phyloP scores from a whole-genome alignment of 2,113 vertebrate species.

The Salvelinus sp. region DNA sequence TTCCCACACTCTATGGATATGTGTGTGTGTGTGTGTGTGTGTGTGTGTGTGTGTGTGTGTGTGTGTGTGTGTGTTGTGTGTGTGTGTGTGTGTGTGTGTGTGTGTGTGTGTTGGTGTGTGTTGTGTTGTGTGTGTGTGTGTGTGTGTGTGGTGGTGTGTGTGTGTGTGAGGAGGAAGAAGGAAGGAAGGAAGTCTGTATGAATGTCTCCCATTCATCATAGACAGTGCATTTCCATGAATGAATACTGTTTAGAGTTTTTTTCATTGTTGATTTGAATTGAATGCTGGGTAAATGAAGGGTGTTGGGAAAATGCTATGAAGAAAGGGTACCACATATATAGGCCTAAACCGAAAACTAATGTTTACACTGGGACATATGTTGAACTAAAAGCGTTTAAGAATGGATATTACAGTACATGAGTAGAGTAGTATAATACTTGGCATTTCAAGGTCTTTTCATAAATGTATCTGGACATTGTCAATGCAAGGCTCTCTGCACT shows the following conservation, averaged over 20 bases:
- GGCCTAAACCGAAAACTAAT: not conserved
- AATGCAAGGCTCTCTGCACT: too few relatives aligned
- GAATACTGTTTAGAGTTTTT: not conserved
- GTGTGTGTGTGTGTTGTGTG: slow-evolving; percentile 12
- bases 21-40: slow-evolving; percentile 52
- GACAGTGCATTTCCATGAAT: slow-evolving; percentile 1
- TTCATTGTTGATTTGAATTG: not conserved
- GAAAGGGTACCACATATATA: not conserved
- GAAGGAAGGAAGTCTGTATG: slow-evolving; percentile 5
- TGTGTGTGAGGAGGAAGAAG: too few relatives aligned
- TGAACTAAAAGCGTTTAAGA: too few relatives aligned
- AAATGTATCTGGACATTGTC: too few relatives aligned
- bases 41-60: slow-evolving; percentile 42
- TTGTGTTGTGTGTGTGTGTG: too few relatives aligned
- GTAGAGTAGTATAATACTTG: too few relatives aligned
- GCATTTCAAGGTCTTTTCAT: too few relatives aligned
- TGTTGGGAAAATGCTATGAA: not conserved
- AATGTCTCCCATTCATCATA: not conserved
- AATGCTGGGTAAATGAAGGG: too few relatives aligned
- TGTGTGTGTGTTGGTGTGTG: too few relatives aligned
- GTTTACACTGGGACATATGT: not conserved
- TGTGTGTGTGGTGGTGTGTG: too few relatives aligned
- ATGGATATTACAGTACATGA: too few relatives aligned
- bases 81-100: not conserved
- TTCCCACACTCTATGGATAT: slow-evolving; percentile 67